phyloP scores from a whole-genome alignment of 2,888 invertebrate species.

The Stenodema calcarata region DNA sequence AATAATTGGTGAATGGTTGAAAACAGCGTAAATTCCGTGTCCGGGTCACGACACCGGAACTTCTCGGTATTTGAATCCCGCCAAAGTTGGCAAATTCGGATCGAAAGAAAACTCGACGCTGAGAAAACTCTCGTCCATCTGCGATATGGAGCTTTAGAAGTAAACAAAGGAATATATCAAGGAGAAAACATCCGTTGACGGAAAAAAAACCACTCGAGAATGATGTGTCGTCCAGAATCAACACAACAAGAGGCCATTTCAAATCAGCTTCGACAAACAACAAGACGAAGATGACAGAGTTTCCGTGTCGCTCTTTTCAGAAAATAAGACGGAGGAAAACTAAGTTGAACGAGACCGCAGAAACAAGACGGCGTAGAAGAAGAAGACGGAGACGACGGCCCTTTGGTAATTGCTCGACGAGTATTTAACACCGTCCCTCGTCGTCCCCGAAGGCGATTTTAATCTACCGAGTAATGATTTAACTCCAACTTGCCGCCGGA shows the following conservation, averaged over 20 bases:
- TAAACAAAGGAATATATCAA: no score
- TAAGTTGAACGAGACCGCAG: neutral
- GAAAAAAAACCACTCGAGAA: no score
- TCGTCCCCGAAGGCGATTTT: conserved; percentile 18
- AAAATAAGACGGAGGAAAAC: neutral
- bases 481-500: conserved; percentile 6
- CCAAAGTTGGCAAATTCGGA: no score
- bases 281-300: neutral
- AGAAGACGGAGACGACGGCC: neutral
- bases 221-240: no score
- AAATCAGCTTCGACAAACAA: neutral
- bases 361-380: neutral
- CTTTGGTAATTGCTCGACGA: neutral
- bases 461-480: conserved; percentile 29
- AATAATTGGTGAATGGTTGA: no score
- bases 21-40: no score
- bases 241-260: neutral
- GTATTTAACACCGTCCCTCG: neutral
- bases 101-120: no score
- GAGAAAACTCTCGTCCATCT: no score
- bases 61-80: no score
- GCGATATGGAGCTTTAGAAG: no score
- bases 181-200: no score
- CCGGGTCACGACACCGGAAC: no score
- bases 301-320: neutral